phyloP scores from a whole-genome alignment of 2,888 invertebrate genomes.

The Frankliniella fusca region DNA sequence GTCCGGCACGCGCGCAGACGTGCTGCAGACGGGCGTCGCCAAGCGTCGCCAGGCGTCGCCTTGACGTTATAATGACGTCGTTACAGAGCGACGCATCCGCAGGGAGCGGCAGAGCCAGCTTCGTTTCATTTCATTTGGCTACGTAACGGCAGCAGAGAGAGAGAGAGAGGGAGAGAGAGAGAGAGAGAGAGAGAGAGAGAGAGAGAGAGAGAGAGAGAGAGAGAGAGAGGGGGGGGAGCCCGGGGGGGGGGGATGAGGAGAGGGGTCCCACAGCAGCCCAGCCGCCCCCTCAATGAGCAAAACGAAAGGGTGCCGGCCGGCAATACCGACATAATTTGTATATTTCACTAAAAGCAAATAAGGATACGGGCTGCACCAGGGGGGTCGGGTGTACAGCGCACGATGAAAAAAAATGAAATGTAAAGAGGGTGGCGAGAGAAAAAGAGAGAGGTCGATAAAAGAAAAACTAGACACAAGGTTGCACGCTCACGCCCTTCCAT shows the following conservation, averaged over 20 bases:
- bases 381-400: too few relatives aligned
- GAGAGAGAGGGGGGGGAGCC: not conserved
- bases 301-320: too few relatives aligned
- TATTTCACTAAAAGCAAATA: too few relatives aligned
- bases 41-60: not conserved
- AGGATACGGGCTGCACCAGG: too few relatives aligned
- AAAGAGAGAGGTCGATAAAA: not conserved
- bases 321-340: too few relatives aligned
- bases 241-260: not conserved
- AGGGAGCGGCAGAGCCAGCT: not conserved
- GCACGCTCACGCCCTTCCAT: not conserved
- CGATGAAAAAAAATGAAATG: not conserved
- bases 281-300: not conserved
- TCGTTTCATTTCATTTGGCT: slow-evolving; percentile 6
- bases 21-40: not conserved
- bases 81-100: not conserved
- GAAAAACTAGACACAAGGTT: not conserved
- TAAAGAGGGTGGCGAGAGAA: not conserved
- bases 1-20: too few relatives aligned
- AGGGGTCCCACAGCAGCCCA: not conserved
- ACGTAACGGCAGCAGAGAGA: not conserved
- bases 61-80: slow-evolving; percentile 7
- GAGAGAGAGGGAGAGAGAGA: not conserved
- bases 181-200: not conserved
- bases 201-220: not conserved